Evolutionary conservation across 1,140 invertebrate species (phyloP).

Genomic region (Bombyx mori): ASM3026992v2 NC_085116.1:6950001-6950500

Average conservation of each 20-base stretch:
- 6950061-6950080: conserved; percentile 57
- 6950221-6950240: conserved; percentile 43
- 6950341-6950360: conserved; percentile 34
- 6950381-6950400: conserved; percentile 13
- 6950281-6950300: too few species aligned
- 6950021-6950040: conserved; percentile 46
- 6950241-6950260: conserved; percentile 62
- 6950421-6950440: conserved; percentile 27
- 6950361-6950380: not conserved
- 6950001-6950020: conserved; percentile 10
- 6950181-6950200: conserved; percentile 57
- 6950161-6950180: conserved; percentile 40
- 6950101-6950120: conserved; percentile 61
- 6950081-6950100: conserved; percentile 46
- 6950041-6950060: conserved; percentile 36
- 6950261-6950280: conserved; percentile 5
- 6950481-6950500: too few species aligned
- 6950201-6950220: conserved; percentile 60
- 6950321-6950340: conserved; percentile 40
- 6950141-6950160: conserved; percentile 69
- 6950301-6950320: too few species aligned
- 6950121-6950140: conserved; percentile 68
- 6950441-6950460: conserved; percentile 24
- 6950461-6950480: not conserved
- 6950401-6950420: conserved; percentile 12